A percentile compares a stretch with the other conserved stretches of the same genome.
Conservation (phyloP, 2,888 invertebrate species). For the Plagiodera versicolora region DNA sequence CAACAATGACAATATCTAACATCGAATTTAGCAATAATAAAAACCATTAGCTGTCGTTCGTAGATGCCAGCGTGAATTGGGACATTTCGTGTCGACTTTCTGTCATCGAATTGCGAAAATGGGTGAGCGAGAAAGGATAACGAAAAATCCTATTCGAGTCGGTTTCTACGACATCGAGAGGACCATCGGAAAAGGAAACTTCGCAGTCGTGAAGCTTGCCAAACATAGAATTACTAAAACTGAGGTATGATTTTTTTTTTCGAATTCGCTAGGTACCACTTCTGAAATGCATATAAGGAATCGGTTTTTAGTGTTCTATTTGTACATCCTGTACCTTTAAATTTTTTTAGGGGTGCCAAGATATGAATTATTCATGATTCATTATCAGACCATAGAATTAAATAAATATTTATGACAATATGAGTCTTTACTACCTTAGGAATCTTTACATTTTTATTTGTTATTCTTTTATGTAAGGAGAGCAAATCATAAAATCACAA, state of each 20-base stretch:
- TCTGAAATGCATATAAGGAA: no score
- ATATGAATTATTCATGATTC: no score
- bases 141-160: constrained; percentile 71
- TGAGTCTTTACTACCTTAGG: no score
- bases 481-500: no score
- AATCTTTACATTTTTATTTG: no score
- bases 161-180: constrained; percentile 98
- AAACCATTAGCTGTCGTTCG: constrained; percentile 9
- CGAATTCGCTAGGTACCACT: no score
- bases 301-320: no score
- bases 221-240: constrained; percentile 97
- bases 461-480: no score
- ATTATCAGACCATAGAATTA: no score
- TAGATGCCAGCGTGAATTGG: constrained; percentile 20
- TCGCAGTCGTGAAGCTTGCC: constrained; percentile 97
- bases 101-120: constrained; percentile 39
- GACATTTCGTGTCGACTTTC: constrained; percentile 33
- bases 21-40: constrained; percentile 49
- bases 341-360: no score
- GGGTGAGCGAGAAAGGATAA: constrained; percentile 52
- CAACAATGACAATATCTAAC: constrained; percentile 46
- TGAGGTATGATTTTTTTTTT: constrained; percentile 69
- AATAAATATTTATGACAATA: no score
- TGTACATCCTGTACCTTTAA: no score
- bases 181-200: constrained; percentile 98